Evolutionary conservation across 2,113 vertebrate genomes (phyloP).

Genomic region (Morone saxatilis): DNA sequence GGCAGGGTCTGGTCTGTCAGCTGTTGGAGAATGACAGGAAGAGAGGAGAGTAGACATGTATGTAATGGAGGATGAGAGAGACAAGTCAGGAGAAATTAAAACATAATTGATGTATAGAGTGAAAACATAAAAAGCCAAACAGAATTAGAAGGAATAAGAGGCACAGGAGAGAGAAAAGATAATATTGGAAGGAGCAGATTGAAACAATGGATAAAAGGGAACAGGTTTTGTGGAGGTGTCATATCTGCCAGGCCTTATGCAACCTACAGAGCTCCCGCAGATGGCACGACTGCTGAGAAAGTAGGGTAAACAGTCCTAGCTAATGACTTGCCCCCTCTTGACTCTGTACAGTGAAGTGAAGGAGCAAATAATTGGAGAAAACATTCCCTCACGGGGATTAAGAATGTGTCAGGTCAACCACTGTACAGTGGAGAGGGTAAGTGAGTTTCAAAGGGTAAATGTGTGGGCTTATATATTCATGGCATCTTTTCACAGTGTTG

Average conservation of each 20-base stretch:
- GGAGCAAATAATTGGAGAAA: slow-evolving; percentile 44
- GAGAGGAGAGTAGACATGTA: slow-evolving; percentile 13
- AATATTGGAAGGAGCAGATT: slow-evolving; percentile 47
- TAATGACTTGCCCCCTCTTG: slow-evolving; percentile 62
- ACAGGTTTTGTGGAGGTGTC: slow-evolving; percentile 80
- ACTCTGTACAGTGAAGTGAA: slow-evolving; percentile 54
- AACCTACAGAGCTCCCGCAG: slow-evolving; percentile 72
- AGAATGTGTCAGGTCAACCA: slow-evolving; percentile 38
- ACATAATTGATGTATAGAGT: background rate
- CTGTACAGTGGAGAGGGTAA: slow-evolving; percentile 45
- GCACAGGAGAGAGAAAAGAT: slow-evolving; percentile 8
- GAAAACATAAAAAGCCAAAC: slow-evolving; percentile 10
- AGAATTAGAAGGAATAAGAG: background rate
- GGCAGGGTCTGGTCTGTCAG: slow-evolving; percentile 77
- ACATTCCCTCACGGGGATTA: slow-evolving; percentile 30
- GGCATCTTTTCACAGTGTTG: slow-evolving; percentile 31
- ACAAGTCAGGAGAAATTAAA: background rate
- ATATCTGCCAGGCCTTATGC: slow-evolving; percentile 72
- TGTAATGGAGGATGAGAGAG: background rate
- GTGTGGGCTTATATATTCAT: slow-evolving; percentile 30
- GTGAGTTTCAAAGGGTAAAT: slow-evolving; percentile 13
- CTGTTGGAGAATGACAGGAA: slow-evolving; percentile 65
- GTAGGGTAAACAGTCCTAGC: slow-evolving; percentile 67
- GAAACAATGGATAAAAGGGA: slow-evolving; percentile 63
- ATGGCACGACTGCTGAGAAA: slow-evolving; percentile 69